Percentiles rank a stretch among this genome's conserved stretches.
Conservation (phyloP, 1,140 invertebrate genomes). For the Zaprionus africanus region DNA sequence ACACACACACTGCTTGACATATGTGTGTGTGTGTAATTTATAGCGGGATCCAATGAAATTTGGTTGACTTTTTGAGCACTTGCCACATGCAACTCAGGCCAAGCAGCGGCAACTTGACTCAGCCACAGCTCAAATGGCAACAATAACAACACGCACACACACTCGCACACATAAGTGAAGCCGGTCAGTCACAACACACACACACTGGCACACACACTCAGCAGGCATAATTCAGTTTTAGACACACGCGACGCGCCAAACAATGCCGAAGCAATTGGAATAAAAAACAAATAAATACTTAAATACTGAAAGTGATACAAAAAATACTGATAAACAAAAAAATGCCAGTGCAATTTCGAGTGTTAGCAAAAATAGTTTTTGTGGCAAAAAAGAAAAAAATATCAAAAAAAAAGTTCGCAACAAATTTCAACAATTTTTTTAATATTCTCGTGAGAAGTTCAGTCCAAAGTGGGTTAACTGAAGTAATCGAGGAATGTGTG, state of each 20-base stretch:
- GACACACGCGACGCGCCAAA: conserved; percentile 42
- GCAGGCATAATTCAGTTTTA: conserved; percentile 41
- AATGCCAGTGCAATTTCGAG: not conserved
- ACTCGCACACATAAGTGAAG: conserved; percentile 10
- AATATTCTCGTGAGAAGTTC: not conserved
- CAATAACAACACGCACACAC: conserved; percentile 13
- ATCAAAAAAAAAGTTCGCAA: not conserved
- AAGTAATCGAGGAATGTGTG: not conserved
- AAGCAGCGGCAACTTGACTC: conserved; percentile 16
- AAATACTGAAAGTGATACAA: conserved; percentile 2
- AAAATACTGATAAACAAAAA: conserved; percentile 6
- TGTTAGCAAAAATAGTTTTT: conserved; percentile 4
- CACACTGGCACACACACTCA: conserved; percentile 11
- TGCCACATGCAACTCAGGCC: conserved; percentile 11
- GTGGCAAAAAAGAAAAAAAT: not conserved
- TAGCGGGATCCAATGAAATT: conserved; percentile 53
- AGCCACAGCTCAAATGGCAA: conserved; percentile 36
- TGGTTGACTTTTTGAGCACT: conserved; percentile 26
- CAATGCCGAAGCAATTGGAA: conserved; percentile 5
- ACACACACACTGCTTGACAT: not conserved
- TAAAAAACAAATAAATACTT: conserved; percentile 5
- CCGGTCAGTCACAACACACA: conserved; percentile 20
- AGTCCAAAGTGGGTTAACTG: not conserved
- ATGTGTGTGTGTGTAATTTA: conserved; percentile 41
- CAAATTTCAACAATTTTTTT: not conserved